Base-by-base conservation (phyloP, 2,888 invertebrate species). In the Philonicus albiceps region DNA sequence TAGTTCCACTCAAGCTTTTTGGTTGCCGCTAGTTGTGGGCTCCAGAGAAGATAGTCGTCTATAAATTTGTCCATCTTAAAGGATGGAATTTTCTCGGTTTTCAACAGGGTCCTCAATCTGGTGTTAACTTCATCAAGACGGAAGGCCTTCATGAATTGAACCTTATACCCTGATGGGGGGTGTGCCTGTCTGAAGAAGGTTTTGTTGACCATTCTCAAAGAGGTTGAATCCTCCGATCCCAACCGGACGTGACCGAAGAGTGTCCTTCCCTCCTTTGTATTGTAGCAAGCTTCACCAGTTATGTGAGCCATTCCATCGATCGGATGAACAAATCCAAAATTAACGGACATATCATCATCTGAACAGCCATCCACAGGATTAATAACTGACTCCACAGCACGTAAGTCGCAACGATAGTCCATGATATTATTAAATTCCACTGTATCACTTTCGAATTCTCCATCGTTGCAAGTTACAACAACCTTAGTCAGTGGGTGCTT, bases 1-100 rank as follows among this genome's bases (percentile, higher is more conserved):
- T 89, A 90, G 80, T 91, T 91, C 90, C 90, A 91, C 1, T 89
- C 88, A 1, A 91, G 87, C 86, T 90, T 90, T 73, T 89, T 89
- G 0, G 88, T 88, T 5, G 90, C 87, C 27, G 88, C 88, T 72
- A 90, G 88, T 86, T 91, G 91, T 22, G 87, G 88, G 84, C 89
- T 90, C 27, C 87, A 88, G 5, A 90, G 86, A 3, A 90, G 87
- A 1, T 89, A 88, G 37, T 86, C 43, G 76, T 89, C 89, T 2
- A 91, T 87, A 22, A 88, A 90, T 43, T 90, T 89, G 22, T 83
- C 73, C 55, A 89, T 87, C 16, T 88, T 88, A 83, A 90, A 88
- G 6, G 87, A 87, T 13, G 90, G 90, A 5, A 49, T 49, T n/a
- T 49, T 16, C 49, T 49, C n/a, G n/a, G 49, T 49, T 0, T 49